These are phyloP conservation scores for Apogon hyalosoma DNA, from an alignment of 2,797 vertebrate species.

Conservation along the genomic window DNA sequence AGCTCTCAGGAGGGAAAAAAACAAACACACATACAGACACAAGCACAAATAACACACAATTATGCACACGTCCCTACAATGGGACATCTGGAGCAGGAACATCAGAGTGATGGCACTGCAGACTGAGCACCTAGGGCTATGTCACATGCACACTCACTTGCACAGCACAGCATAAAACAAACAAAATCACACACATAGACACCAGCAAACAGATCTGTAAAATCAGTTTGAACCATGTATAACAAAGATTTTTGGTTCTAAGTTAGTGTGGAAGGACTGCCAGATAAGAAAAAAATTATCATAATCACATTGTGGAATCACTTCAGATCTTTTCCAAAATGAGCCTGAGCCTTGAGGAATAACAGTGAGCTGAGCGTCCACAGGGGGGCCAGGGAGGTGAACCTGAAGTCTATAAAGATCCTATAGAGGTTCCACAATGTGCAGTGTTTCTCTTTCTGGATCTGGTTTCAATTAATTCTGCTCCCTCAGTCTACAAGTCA, in stretches of 20 bases:
- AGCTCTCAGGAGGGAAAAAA: constrained; percentile 24
- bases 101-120: constrained; percentile 23
- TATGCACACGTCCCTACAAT: neutral
- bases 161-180: constrained; percentile 3
- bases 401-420: neutral
- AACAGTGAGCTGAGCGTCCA: constrained; percentile 1
- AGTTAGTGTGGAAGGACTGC: constrained; percentile 1
- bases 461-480: too few species aligned
- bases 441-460: too few species aligned
- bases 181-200: constrained; percentile 1
- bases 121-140: constrained; percentile 14
- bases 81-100: constrained; percentile 27
- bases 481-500: too few species aligned
- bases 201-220: neutral
- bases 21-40: constrained; percentile 14
- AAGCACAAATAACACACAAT: constrained; percentile 23
- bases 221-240: neutral
- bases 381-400: neutral
- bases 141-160: constrained; percentile 27
- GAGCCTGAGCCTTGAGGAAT: neutral
- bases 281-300: constrained; percentile 11
- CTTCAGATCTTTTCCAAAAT: neutral
- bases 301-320: constrained; percentile 11
- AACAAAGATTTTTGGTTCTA: neutral
- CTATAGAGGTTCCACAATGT: neutral